Conservation (phyloP, 1,140 invertebrate genomes). For the Hypothenemus hampei region DNA sequence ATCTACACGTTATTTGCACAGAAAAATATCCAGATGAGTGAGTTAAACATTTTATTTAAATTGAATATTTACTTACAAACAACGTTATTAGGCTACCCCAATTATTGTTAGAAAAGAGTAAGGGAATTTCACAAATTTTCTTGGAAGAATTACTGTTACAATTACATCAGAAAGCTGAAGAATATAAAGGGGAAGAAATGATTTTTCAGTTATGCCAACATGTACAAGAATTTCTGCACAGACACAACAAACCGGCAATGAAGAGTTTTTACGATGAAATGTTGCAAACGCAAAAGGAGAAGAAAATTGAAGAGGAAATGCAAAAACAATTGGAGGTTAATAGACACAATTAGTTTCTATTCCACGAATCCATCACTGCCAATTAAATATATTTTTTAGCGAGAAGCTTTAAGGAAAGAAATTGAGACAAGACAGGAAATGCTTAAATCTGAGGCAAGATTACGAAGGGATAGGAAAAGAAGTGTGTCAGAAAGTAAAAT, state of each 20-base stretch:
- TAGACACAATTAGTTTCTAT: no score
- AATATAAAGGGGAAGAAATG: constrained; percentile 67
- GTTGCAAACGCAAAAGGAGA: constrained; percentile 59
- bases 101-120: constrained; percentile 59
- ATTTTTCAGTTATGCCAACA: constrained; percentile 68
- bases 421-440: constrained; percentile 63
- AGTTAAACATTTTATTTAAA: no score
- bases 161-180: constrained; percentile 52
- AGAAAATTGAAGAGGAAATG: constrained; percentile 52
- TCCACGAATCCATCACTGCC: no score
- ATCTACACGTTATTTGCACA: constrained; percentile 63
- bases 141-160: constrained; percentile 53
- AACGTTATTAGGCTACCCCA: constrained; percentile 58
- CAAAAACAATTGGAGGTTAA: constrained; percentile 51
- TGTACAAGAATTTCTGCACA: constrained; percentile 64
- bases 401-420: constrained; percentile 62
- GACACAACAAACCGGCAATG: constrained; percentile 66
- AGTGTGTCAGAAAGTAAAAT: constrained; percentile 31
- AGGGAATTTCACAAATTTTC: constrained; percentile 62
- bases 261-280: constrained; percentile 82
- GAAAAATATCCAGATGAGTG: constrained; percentile 68
- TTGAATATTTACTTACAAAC: no score
- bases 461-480: constrained; percentile 30
- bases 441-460: constrained; percentile 54
- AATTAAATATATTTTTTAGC: no score